phyloP scores from a whole-genome alignment of 2,113 vertebrate species.

The Pangasianodon gigas region DNA sequence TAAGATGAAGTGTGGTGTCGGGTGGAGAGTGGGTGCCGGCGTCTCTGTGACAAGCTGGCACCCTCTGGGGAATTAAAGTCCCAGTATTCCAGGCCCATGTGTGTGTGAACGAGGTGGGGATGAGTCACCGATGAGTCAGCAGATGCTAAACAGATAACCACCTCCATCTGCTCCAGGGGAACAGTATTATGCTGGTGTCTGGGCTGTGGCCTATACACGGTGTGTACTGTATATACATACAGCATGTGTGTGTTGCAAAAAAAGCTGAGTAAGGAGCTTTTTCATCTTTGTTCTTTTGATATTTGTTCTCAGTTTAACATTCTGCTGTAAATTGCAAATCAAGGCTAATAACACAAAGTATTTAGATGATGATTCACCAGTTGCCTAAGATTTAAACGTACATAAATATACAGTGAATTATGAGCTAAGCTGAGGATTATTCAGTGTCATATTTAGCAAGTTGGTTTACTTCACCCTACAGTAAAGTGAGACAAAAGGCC shows the following conservation, averaged over 20 bases:
- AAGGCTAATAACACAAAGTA: neutral
- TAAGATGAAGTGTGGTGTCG: neutral
- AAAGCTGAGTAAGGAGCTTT: neutral
- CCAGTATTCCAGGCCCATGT: neutral
- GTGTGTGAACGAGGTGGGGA: slow-evolving; percentile 32
- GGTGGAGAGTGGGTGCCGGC: slow-evolving; percentile 26
- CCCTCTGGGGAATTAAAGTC: slow-evolving; percentile 28
- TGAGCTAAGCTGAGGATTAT: neutral
- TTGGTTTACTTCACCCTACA: neutral
- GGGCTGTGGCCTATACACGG: neutral
- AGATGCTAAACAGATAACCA: slow-evolving; percentile 34
- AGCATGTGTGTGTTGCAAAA: neutral
- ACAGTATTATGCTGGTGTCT: neutral
- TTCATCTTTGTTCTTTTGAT: neutral
- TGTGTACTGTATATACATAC: neutral
- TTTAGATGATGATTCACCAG: neutral
- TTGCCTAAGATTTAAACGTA: neutral
- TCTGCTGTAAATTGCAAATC: neutral
- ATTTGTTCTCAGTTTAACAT: neutral
- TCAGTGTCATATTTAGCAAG: neutral
- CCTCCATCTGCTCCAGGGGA: slow-evolving; percentile 3
- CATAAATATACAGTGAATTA: neutral
- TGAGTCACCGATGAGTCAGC: slow-evolving; percentile 45
- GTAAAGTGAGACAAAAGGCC: neutral
- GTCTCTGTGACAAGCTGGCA: slow-evolving; percentile 28